Evolutionary conservation across 2,888 invertebrate species (phyloP).

Genomic region (Rugalucina vietnamica): DNA sequence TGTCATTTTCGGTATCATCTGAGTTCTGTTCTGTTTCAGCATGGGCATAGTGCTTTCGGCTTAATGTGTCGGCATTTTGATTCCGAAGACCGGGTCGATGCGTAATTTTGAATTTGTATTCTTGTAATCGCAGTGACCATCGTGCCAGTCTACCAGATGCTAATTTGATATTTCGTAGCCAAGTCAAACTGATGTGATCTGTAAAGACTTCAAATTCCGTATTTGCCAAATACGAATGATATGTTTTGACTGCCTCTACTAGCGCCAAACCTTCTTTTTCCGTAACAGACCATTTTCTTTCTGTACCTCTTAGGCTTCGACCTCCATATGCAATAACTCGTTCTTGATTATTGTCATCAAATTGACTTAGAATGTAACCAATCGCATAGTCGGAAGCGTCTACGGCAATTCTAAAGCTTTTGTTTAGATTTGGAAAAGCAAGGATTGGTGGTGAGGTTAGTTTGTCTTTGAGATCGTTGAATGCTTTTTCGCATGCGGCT

Average conservation of each 20-base stretch:
- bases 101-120: slow-evolving; percentile 44
- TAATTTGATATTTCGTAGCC: slow-evolving; percentile 49
- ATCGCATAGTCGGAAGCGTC: slow-evolving; percentile 56
- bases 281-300: slow-evolving; percentile 48
- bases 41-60: background rate
- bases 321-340: slow-evolving; percentile 59
- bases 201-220: slow-evolving; percentile 56
- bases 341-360: slow-evolving; percentile 32
- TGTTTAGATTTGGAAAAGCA: slow-evolving; percentile 54
- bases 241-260: slow-evolving; percentile 57
- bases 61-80: slow-evolving; percentile 43
- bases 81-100: slow-evolving; percentile 49
- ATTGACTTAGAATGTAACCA: slow-evolving; percentile 60
- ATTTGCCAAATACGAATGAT: slow-evolving; percentile 53
- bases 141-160: slow-evolving; percentile 44
- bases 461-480: slow-evolving; percentile 64
- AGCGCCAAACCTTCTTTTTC: slow-evolving; percentile 60
- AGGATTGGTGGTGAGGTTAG: slow-evolving; percentile 61
- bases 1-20: background rate
- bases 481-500: background rate
- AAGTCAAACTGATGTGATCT: slow-evolving; percentile 59
- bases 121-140: slow-evolving; percentile 60
- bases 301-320: slow-evolving; percentile 38
- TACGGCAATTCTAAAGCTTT: slow-evolving; percentile 57
- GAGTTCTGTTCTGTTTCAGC: background rate